These are phyloP conservation scores for Fragum whitleyi DNA, from an alignment of 2,888 invertebrate genomes.

Conservation along the genomic window DNA sequence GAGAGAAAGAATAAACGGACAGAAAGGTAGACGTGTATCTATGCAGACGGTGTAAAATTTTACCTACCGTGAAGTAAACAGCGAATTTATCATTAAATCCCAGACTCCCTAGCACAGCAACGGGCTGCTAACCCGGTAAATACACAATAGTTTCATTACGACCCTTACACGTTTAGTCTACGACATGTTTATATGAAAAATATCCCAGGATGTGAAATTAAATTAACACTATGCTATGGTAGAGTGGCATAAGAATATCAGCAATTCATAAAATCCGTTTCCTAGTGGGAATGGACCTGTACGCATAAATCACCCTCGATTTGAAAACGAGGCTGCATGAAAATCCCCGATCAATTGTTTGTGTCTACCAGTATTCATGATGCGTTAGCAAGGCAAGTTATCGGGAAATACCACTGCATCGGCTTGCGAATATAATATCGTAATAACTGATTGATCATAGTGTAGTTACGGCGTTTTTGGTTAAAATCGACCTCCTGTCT, in stretches of 20 bases:
- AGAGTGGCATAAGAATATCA: constrained; percentile 25
- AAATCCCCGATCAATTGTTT: constrained; percentile 47
- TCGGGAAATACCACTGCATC: neutral
- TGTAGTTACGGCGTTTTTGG: no score
- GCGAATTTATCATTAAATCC: constrained; percentile 6
- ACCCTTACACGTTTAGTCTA: neutral
- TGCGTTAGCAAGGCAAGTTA: neutral
- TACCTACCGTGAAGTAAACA: constrained; percentile 9
- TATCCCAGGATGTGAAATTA: constrained; percentile 2
- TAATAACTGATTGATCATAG: no score
- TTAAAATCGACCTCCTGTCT: no score
- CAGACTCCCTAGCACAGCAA: constrained; percentile 14
- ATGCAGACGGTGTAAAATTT: neutral
- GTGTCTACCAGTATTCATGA: constrained; percentile 31
- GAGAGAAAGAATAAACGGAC: neutral
- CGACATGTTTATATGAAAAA: constrained; percentile 9
- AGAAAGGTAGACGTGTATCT: neutral
- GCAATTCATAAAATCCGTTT: constrained; percentile 56
- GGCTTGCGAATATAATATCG: no score
- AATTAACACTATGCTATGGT: constrained; percentile 5
- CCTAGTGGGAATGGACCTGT: constrained; percentile 62
- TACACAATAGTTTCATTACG: constrained; percentile 3
- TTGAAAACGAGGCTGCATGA: constrained; percentile 72
- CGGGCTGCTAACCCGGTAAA: neutral
- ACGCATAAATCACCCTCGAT: constrained; percentile 77